Percentiles rank a stretch among this genome's conserved stretches.
These are phyloP conservation scores for Ceratitis capitata DNA, from an alignment of 1,140 invertebrate species.

Conservation along the genomic window DNA sequence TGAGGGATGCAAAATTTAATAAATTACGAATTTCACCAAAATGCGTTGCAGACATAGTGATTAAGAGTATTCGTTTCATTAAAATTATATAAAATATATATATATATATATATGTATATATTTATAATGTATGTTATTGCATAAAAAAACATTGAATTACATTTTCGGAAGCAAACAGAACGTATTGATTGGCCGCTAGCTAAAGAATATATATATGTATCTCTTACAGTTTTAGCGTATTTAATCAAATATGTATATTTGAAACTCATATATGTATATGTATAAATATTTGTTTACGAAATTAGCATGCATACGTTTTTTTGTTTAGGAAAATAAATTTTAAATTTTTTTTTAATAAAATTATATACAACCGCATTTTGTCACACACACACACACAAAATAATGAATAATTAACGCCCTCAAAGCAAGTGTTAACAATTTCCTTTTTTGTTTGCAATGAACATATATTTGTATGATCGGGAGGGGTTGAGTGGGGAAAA, in stretches of 20 bases:
- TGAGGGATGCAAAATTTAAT: slow-evolving; percentile 4
- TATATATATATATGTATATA: background rate
- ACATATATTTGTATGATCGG: slow-evolving; percentile 6
- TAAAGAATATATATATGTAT: background rate
- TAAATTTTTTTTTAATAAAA: background rate
- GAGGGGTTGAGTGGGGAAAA: background rate
- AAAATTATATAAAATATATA: background rate
- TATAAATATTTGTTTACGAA: background rate
- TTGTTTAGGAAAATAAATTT: background rate
- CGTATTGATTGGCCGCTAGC: background rate
- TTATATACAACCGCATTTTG: background rate
- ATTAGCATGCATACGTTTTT: background rate
- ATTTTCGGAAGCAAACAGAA: slow-evolving; percentile 18
- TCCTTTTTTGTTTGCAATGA: background rate
- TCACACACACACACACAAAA: background rate
- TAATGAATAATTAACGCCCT: background rate
- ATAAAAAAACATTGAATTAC: background rate
- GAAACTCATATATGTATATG: background rate
- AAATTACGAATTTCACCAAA: slow-evolving; percentile 17
- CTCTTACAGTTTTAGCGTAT: background rate
- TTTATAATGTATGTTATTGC: background rate
- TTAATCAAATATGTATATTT: no score
- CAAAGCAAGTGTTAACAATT: background rate
- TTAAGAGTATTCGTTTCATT: no score
- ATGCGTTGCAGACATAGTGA: background rate